Conservation (phyloP, 2,888 invertebrate genomes). For the Pterostichus niger region DNA sequence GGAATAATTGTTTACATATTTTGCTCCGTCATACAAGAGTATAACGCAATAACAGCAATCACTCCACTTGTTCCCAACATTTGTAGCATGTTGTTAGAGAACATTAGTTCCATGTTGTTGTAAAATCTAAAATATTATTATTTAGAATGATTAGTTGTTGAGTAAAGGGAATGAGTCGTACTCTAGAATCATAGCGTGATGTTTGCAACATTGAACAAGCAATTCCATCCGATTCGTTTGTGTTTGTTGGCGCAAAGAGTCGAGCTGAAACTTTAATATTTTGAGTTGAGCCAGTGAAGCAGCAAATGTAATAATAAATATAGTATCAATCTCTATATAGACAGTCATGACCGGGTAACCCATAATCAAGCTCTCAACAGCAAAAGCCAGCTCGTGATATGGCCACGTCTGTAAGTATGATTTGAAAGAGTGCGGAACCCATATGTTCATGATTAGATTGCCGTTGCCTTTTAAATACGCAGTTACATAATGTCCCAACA, state of each 20-base stretch:
- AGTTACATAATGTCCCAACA: slow-evolving; percentile 18
- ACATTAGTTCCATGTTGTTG: slow-evolving; percentile 22
- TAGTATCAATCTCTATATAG: slow-evolving; percentile 30
- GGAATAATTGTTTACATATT: not conserved
- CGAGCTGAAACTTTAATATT: slow-evolving; percentile 9
- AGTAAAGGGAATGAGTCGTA: not conserved
- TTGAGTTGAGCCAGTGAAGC: slow-evolving; percentile 11
- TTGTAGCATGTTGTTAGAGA: slow-evolving; percentile 34
- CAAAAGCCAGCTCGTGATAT: slow-evolving; percentile 18
- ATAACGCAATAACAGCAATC: slow-evolving; percentile 35
- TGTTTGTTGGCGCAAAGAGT: not conserved
- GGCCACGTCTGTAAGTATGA: not conserved
- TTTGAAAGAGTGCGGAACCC: slow-evolving; percentile 9
- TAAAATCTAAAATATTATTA: not conserved
- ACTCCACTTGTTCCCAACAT: slow-evolving; percentile 37
- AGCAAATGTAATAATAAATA: slow-evolving; percentile 33
- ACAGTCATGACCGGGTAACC: slow-evolving; percentile 29
- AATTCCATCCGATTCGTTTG: not conserved
- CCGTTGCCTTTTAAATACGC: slow-evolving; percentile 30
- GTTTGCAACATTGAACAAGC: slow-evolving; percentile 22
- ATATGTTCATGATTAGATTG: slow-evolving; percentile 26
- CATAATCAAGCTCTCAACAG: slow-evolving; percentile 14
- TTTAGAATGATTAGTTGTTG: not conserved
- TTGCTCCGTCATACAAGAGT: slow-evolving; percentile 26
- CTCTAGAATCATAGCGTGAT: slow-evolving; percentile 24